phyloP scores from a whole-genome alignment of 2,797 vertebrate genomes.

The Typhlichthys eigenmanni region DNA sequence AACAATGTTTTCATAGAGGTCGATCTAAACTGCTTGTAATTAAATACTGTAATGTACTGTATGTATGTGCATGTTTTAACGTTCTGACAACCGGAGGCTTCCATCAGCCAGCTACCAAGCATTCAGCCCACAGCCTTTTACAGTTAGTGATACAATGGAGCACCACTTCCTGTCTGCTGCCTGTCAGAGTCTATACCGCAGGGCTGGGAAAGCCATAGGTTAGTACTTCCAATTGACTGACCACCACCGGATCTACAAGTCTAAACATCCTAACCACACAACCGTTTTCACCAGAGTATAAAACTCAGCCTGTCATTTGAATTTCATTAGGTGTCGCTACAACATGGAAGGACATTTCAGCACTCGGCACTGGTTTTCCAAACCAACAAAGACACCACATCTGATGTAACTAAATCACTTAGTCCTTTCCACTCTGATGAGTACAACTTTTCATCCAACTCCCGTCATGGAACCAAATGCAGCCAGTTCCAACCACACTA shows the following conservation, averaged over 20 bases:
- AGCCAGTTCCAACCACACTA: slow-evolving; percentile 52
- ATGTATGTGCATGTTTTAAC: neutral
- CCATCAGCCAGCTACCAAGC: no score
- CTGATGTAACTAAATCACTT: slow-evolving; percentile 16
- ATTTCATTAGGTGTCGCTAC: slow-evolving; percentile 7
- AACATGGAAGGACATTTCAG: slow-evolving; percentile 12
- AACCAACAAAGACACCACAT: slow-evolving; percentile 29
- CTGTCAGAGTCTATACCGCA: neutral
- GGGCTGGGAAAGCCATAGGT: neutral
- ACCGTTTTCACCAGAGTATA: slow-evolving; percentile 12
- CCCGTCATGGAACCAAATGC: slow-evolving; percentile 42
- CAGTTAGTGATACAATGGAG: neutral
- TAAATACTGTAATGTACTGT: neutral
- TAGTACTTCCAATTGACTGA: neutral
- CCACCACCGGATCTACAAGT: neutral
- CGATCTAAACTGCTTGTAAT: no score
- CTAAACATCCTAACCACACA: slow-evolving; percentile 3
- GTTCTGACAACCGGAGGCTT: no score
- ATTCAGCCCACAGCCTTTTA: neutral
- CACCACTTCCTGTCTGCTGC: neutral
- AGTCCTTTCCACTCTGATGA: slow-evolving; percentile 20
- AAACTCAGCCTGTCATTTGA: slow-evolving; percentile 13
- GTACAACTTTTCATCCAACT: slow-evolving; percentile 43
- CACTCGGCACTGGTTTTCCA: slow-evolving; percentile 21
- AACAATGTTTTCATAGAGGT: no score